Evolutionary conservation across 92 coral and sea anemone genomes (phyloP).

Genomic region (Paragorgia papillata): DNA sequence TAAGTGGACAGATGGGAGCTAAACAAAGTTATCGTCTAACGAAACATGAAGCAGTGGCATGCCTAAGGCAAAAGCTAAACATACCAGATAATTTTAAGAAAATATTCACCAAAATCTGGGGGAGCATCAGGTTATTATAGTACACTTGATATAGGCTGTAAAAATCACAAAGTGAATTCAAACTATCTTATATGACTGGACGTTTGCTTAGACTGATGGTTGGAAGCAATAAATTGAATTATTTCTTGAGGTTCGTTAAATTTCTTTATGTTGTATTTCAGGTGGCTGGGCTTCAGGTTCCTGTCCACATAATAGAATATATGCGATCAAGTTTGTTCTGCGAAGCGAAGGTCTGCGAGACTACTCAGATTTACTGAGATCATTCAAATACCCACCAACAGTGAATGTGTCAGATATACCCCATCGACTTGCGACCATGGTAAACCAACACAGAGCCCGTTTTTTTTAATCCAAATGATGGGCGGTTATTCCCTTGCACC

Average conservation of each 20-base stretch:
- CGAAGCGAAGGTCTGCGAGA: constrained; percentile 63
- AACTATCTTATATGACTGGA: no score
- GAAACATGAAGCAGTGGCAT: constrained; percentile 37
- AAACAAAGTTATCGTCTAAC: constrained; percentile 24
- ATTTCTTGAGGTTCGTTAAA: no score
- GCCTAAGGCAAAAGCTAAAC: constrained; percentile 36
- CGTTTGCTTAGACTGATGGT: no score
- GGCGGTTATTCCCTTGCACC: constrained; percentile 40
- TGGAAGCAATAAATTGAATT: no score
- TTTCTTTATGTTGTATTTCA: no score
- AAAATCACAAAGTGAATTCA: neutral
- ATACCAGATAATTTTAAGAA: constrained; percentile 53
- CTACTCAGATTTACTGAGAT: constrained; percentile 51
- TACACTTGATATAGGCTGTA: constrained; percentile 8
- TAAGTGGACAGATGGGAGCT: constrained; percentile 33
- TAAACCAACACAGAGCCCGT: constrained; percentile 32
- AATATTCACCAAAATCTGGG: constrained; percentile 59
- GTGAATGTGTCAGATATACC: constrained; percentile 55
- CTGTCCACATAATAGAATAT: constrained; percentile 59
- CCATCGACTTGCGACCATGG: constrained; percentile 53
- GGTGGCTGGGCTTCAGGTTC: constrained; percentile 73
- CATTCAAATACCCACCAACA: constrained; percentile 51
- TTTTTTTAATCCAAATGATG: constrained; percentile 50
- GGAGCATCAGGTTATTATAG: no score
- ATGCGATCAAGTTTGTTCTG: constrained; percentile 60